phyloP scores from a whole-genome alignment of 1,140 invertebrate genomes.

The Euborellia annulipes region DNA sequence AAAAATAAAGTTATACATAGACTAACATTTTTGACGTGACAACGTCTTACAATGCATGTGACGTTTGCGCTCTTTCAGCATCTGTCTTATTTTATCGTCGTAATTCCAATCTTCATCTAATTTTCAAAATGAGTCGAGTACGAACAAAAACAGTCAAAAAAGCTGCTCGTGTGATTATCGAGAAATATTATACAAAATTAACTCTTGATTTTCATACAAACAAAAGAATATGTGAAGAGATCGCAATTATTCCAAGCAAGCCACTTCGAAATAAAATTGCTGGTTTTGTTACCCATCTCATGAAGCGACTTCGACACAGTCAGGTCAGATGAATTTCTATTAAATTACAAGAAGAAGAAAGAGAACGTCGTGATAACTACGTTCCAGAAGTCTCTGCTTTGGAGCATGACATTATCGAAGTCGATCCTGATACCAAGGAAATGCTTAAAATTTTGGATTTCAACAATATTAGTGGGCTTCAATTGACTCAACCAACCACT shows the following conservation, averaged over 20 bases:
- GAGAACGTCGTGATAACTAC: slow-evolving; percentile 97
- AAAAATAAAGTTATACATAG: too few species aligned
- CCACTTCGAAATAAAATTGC: slow-evolving; percentile 96
- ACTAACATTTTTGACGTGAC: too few species aligned
- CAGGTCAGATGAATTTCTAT: slow-evolving; percentile 97
- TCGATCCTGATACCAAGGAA: slow-evolving; percentile 93
- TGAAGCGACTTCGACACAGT: slow-evolving; percentile 92
- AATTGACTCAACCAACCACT: too few species aligned
- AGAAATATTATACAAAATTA: slow-evolving; percentile 96
- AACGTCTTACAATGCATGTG: too few species aligned
- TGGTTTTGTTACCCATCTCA: slow-evolving; percentile 96
- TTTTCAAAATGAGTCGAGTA: slow-evolving; percentile 99
- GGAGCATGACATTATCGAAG: slow-evolving; percentile 89
- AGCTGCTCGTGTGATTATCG: slow-evolving; percentile 97
- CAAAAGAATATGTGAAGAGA: slow-evolving; percentile 98
- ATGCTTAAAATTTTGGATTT: slow-evolving; percentile 94
- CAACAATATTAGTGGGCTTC: too few species aligned
- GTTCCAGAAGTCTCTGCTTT: slow-evolving; percentile 94
- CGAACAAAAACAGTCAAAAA: slow-evolving; percentile 99
- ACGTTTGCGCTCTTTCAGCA: too few species aligned
- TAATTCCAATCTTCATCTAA: too few species aligned
- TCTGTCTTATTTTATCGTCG: too few species aligned
- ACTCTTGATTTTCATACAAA: slow-evolving; percentile 98
- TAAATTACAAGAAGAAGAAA: slow-evolving; percentile 97
- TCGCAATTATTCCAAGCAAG: slow-evolving; percentile 96